Conservation (phyloP, 2,113 vertebrate species). For the Eptesicus fuscus region DNA sequence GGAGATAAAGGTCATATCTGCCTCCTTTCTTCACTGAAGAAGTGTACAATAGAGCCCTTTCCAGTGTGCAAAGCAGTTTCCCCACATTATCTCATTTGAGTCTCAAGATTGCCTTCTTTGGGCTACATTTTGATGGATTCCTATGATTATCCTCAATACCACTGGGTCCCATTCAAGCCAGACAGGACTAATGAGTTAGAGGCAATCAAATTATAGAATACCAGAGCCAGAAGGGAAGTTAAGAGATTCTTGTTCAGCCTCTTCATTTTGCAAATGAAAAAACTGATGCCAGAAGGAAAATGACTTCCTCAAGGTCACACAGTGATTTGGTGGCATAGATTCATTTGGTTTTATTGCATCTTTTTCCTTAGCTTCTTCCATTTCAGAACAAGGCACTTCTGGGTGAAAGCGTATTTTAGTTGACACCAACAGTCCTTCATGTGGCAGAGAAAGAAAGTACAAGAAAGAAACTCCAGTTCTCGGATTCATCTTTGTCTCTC, state of each 20-base stretch:
- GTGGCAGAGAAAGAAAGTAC: not conserved
- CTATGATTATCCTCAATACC: constrained; percentile 65
- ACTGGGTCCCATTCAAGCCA: constrained; percentile 52
- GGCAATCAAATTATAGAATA: constrained; percentile 22
- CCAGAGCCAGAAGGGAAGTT: constrained; percentile 23
- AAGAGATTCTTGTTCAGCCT: not conserved
- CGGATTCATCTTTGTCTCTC: not conserved
- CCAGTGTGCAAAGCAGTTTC: not conserved
- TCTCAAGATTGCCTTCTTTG: constrained; percentile 29
- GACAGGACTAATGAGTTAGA: constrained; percentile 43
- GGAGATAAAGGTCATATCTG: not conserved
- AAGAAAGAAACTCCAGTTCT: not conserved
- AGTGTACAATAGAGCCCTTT: not conserved
- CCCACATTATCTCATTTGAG: not conserved
- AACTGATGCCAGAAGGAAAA: constrained; percentile 14
- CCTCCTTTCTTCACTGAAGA: not conserved
- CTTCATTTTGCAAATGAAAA: constrained; percentile 45
- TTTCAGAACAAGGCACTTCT: not conserved
- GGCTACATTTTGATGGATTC: constrained; percentile 77
- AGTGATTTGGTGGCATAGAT: not conserved
- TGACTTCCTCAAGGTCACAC: constrained; percentile 50
- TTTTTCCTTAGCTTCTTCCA: not conserved
- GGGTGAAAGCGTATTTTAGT: not conserved
- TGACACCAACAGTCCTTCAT: not conserved
- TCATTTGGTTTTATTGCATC: not conserved